Evolutionary conservation across 1,140 invertebrate species (phyloP).

Genomic region (Drosophila takahashii): DNA sequence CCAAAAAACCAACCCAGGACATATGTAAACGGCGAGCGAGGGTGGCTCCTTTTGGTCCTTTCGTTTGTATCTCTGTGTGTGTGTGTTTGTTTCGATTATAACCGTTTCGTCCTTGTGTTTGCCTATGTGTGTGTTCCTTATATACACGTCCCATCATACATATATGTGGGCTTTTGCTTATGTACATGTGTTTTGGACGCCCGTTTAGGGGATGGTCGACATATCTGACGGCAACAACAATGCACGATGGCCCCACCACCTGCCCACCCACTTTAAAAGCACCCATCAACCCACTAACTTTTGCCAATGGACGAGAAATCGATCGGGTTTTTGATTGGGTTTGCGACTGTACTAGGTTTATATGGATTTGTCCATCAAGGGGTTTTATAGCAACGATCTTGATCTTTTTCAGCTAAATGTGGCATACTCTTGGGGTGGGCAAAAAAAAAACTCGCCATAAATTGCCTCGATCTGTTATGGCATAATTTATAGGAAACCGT

Average conservation of each 20-base stretch:
- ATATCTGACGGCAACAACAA: slow-evolving; percentile 12
- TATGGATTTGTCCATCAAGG: neutral
- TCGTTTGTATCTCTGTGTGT: slow-evolving; percentile 7
- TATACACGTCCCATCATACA: slow-evolving; percentile 13
- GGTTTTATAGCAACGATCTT: slow-evolving; percentile 60
- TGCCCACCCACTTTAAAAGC: neutral
- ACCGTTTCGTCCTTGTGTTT: slow-evolving; percentile 11
- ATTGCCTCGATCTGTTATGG: neutral
- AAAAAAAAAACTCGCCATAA: no score
- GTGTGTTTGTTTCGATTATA: slow-evolving; percentile 17
- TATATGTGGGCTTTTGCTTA: slow-evolving; percentile 34
- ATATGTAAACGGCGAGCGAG: slow-evolving; percentile 71
- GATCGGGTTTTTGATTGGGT: slow-evolving; percentile 24
- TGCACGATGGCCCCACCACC: slow-evolving; percentile 34
- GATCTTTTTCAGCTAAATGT: no score
- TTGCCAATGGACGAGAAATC: slow-evolving; percentile 21
- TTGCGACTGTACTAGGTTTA: slow-evolving; percentile 37
- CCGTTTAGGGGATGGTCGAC: slow-evolving; percentile 43
- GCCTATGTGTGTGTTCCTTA: slow-evolving; percentile 7
- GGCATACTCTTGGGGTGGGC: slow-evolving; percentile 63
- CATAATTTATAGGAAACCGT: no score
- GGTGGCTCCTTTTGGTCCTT: slow-evolving; percentile 50
- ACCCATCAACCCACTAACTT: neutral
- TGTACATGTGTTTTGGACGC: slow-evolving; percentile 35
- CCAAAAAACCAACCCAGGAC: slow-evolving; percentile 59